A percentile compares a stretch with the other conserved stretches of the same genome.
phyloP scores from a whole-genome alignment of 2,113 vertebrate species.

The Periophthalmus modestus region DNA sequence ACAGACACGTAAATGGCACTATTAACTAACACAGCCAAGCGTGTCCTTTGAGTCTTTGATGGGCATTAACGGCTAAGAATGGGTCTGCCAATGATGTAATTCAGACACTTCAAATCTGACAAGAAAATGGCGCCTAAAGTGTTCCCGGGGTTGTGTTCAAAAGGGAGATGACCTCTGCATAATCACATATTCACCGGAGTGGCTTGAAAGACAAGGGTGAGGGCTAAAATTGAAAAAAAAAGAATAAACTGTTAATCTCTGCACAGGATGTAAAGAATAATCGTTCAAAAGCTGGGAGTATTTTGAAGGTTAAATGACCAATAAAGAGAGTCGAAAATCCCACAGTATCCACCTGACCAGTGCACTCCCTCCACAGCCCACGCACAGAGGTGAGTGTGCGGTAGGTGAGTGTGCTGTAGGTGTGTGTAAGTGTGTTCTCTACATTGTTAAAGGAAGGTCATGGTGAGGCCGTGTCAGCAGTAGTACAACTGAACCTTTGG shows the following conservation, averaged over 20 bases:
- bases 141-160: slow-evolving; percentile 54
- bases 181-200: slow-evolving; percentile 53
- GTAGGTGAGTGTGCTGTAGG: neutral
- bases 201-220: slow-evolving; percentile 40
- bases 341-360: slow-evolving; percentile 42
- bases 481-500: slow-evolving; percentile 48
- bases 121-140: slow-evolving; percentile 69
- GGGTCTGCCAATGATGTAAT: slow-evolving; percentile 67
- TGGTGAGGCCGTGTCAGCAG: slow-evolving; percentile 40
- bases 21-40: slow-evolving; percentile 74
- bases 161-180: slow-evolving; percentile 62
- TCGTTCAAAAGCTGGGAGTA: slow-evolving; percentile 36
- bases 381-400: neutral
- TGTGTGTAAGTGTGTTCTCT: neutral
- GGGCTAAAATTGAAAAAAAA: slow-evolving; percentile 14
- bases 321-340: slow-evolving; percentile 49
- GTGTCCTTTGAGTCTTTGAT: slow-evolving; percentile 52
- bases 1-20: slow-evolving; percentile 67
- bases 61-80: slow-evolving; percentile 46
- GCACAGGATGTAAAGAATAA: slow-evolving; percentile 17
- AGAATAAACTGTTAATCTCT: neutral
- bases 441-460: slow-evolving; percentile 56
- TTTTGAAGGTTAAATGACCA: slow-evolving; percentile 66
- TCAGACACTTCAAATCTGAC: slow-evolving; percentile 73
- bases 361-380: slow-evolving; percentile 56